Evolutionary conservation across 23 tunicate genomes (phyloP).

Genomic region (Clavelina lepadiformis): DNA sequence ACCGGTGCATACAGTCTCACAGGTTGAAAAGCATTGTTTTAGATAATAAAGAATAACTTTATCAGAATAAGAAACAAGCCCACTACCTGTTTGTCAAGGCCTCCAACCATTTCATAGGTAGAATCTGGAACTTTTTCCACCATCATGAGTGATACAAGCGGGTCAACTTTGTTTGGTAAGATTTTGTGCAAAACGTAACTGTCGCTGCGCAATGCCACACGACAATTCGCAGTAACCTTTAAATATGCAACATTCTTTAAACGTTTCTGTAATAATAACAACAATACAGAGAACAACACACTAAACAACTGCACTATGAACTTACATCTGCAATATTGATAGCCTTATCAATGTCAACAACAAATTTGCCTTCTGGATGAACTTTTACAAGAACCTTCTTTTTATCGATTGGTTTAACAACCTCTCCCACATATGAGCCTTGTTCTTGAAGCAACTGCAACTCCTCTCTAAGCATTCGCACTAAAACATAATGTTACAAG

Average conservation of each 20-base stretch:
- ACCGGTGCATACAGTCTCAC: too few relatives aligned
- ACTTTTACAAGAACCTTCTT: constrained; percentile 92
- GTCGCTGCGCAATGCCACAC: constrained; percentile 91
- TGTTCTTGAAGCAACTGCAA: constrained; percentile 93
- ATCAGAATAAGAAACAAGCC: too few relatives aligned
- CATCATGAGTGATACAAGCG: constrained; percentile 96
- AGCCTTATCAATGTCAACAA: constrained; percentile 83
- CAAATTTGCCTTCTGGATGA: constrained; percentile 97
- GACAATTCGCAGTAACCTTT: constrained; percentile 73
- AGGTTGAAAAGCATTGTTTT: too few relatives aligned
- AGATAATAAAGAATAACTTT: too few relatives aligned
- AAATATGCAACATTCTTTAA: too few relatives aligned
- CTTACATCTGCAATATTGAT: constrained; percentile 92
- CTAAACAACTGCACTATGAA: too few relatives aligned
- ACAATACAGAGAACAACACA: too few relatives aligned
- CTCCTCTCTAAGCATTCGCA: constrained; percentile 85
- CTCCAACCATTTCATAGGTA: constrained; percentile 98
- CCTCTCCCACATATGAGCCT: constrained; percentile 95
- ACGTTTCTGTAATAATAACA: too few relatives aligned
- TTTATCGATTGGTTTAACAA: constrained; percentile 89
- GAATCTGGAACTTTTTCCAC: constrained; percentile 99
- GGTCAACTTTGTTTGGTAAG: constrained; percentile 95
- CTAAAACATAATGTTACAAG: constrained; percentile 5
- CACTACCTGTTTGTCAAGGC: constrained; percentile 82
- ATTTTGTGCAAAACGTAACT: constrained; percentile 92